Conservation (phyloP, 2,113 vertebrate species). For the Atherinomorus stipes region DNA sequence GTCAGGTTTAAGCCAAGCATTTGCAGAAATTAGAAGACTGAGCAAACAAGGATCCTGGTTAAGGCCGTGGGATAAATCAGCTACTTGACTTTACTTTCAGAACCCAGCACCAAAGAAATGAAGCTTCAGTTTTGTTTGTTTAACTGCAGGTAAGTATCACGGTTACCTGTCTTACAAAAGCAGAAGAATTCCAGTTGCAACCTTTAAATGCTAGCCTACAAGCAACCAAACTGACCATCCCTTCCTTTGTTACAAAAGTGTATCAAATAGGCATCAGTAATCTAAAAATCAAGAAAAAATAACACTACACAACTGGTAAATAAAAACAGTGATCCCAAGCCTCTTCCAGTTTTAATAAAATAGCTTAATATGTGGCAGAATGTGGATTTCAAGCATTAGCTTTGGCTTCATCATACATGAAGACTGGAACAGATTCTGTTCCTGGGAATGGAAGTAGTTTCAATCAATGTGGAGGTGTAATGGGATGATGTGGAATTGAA, state of each 20-base stretch:
- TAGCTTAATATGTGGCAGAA: constrained; percentile 1
- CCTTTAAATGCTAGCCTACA: constrained; percentile 20
- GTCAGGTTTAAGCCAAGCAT: constrained; percentile 50
- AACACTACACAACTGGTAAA: not conserved
- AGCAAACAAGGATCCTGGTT: constrained; percentile 55
- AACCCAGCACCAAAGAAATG: constrained; percentile 52
- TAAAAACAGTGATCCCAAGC: constrained; percentile 13
- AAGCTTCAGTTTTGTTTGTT: constrained; percentile 49
- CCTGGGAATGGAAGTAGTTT: constrained; percentile 69
- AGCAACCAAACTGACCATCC: constrained; percentile 14
- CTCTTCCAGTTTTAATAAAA: constrained; percentile 10
- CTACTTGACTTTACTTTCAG: constrained; percentile 30
- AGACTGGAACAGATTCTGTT: constrained; percentile 43
- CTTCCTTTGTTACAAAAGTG: constrained; percentile 7
- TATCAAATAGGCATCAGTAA: not conserved
- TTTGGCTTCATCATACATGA: constrained; percentile 37
- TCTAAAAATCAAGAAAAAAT: constrained; percentile 1
- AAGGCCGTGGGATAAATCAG: constrained; percentile 55
- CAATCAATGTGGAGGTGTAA: constrained; percentile 73
- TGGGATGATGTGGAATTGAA: constrained; percentile 75
- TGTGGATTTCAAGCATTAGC: constrained; percentile 25
- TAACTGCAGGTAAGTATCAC: constrained; percentile 44
- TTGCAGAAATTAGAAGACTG: constrained; percentile 56
- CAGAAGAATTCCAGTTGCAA: constrained; percentile 19
- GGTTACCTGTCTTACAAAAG: constrained; percentile 20